Conservation (phyloP, 2,113 vertebrate genomes). For the Tretioscincus oriximinensis region DNA sequence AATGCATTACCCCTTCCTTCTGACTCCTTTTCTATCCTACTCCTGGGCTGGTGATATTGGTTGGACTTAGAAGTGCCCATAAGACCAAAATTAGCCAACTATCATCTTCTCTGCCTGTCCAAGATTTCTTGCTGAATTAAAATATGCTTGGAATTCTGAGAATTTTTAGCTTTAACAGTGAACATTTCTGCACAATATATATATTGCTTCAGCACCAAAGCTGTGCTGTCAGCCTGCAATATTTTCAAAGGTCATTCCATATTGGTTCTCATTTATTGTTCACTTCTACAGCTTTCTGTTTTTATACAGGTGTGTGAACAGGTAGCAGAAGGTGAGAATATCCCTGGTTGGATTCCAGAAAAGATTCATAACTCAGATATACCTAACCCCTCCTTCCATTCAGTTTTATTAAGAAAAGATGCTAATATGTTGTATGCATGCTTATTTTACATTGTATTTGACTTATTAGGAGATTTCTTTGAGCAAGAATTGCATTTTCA, state of each 20-base stretch:
- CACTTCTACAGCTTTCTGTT: not conserved
- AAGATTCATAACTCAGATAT: not conserved
- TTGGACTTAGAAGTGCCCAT: too few species aligned
- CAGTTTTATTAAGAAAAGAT: not conserved
- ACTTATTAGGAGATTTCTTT: not conserved
- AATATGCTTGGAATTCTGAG: too few species aligned
- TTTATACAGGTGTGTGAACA: not conserved
- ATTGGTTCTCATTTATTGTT: constrained; percentile 1
- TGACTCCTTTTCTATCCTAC: too few species aligned
- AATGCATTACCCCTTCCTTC: too few species aligned
- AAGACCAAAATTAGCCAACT: too few species aligned
- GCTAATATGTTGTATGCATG: not conserved
- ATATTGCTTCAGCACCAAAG: not conserved
- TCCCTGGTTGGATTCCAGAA: not conserved
- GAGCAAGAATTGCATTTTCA: not conserved
- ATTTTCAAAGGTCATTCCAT: not conserved
- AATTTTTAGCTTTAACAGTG: not conserved
- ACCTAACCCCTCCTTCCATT: not conserved
- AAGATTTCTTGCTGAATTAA: not conserved
- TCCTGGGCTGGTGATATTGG: too few species aligned
- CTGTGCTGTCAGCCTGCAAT: not conserved
- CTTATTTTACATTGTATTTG: too few species aligned
- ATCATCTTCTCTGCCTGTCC: too few species aligned
- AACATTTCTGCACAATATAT: not conserved
- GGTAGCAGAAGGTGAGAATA: not conserved